Percentiles rank a stretch among this genome's conserved stretches.
These are phyloP conservation scores for Nebria brevicollis DNA, from an alignment of 2,888 invertebrate genomes.

Conservation along the genomic window DNA sequence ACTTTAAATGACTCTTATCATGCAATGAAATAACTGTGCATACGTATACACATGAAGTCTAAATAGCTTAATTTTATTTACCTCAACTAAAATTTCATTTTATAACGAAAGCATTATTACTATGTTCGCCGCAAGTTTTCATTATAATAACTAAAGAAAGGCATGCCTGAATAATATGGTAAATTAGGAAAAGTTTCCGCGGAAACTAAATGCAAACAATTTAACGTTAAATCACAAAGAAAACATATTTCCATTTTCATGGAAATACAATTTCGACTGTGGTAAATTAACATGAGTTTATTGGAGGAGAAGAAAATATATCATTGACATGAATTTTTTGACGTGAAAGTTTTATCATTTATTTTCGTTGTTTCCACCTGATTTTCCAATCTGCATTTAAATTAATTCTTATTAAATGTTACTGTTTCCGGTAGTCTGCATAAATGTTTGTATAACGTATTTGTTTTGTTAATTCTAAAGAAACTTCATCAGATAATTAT, in stretches of 20 bases:
- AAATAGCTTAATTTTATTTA: background rate
- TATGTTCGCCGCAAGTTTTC: too few species aligned
- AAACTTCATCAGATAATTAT: conserved; percentile 7
- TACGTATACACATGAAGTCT: too few species aligned
- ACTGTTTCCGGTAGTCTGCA: background rate
- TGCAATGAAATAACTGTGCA: too few species aligned
- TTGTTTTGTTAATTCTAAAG: conserved; percentile 6
- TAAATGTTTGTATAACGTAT: background rate
- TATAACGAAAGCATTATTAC: background rate
- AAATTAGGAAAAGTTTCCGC: background rate
- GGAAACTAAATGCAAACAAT: background rate
- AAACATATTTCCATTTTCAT: background rate
- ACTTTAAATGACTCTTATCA: too few species aligned
- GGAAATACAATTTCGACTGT: background rate
- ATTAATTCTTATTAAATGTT: conserved; percentile 57
- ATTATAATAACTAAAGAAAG: background rate
- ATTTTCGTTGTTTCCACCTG: conserved; percentile 50
- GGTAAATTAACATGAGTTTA: background rate
- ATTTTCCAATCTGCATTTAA: conserved; percentile 57
- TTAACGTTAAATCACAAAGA: background rate
- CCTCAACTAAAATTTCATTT: background rate
- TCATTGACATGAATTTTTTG: background rate
- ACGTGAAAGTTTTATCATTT: conserved; percentile 39
- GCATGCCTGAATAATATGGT: background rate
- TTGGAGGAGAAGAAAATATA: background rate